Base-by-base conservation (phyloP, 1,140 invertebrate genomes). In the Nylanderia fulva region DNA sequence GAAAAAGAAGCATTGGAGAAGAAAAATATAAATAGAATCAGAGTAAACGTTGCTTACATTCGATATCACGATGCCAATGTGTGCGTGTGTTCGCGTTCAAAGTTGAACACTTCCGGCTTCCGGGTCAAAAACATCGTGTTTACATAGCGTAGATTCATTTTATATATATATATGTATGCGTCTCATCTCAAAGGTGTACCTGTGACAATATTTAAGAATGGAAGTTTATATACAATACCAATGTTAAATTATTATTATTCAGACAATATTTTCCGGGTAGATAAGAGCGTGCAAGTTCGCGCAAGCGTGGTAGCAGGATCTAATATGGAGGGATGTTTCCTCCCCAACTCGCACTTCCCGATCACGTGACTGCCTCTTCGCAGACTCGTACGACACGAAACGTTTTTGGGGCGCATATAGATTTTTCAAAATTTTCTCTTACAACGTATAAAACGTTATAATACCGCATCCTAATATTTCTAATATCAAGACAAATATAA, bases 1-100 rank as follows among this genome's bases (percentile, higher is more conserved):
- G 27, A n/a, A 69, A n/a, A 18, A 71, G 29, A 33, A 80, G 18
- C 64, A 56, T 29, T 71, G 39, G 0, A 68, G 3, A 68, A 79
- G 4, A 13, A 24, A 42, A 42, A 77, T 33, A 61, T 2, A 2
- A 66, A 66, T 77, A 52, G 64, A 77, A 36, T 66, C 33, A 29
- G 4, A 66, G 5, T 15, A 64, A 77, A 42, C n/a, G n/a, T n/a
- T n/a, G n/a, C 39, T 77, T 48, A 36, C 11, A 36, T 3, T 63
- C 27, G 36, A 9, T 27, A 15, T n/a, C 42, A 24, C 15, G 15
- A 18, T 3, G 45, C 18, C 42, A 15, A 69, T 48, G 18, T 27
- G 42, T 48, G 18, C n/a, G 42, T 18, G 21, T 39, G n/a, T 66
- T 66, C 13, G 0, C 13, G 1, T 60, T 21, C 5, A 18, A 60